Evolutionary conservation across 2,888 invertebrate genomes (phyloP), one percentile per base, ranked within the genome.

Genomic region (Hypomecis atomaria): DNA sequence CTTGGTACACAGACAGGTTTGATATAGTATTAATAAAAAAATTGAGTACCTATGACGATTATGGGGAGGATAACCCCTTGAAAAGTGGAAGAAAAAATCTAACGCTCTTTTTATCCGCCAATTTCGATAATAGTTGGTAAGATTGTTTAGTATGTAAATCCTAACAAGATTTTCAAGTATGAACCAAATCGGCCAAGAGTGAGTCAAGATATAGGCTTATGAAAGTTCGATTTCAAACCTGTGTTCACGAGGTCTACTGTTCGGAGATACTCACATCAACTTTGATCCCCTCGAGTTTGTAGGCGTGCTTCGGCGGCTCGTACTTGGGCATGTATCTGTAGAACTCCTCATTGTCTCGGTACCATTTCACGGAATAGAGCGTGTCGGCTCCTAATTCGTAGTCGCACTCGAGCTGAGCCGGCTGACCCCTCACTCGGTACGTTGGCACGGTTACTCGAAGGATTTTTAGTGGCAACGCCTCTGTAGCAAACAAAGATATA

Each of bases 271-370:
- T 95, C 86, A 95, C 95, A 78, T 95, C 95, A 57, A 96, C 95
- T 86, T 94, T 93, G 71, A 95, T 93, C 44, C 95, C 96, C 58
- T 95, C 95, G 56, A 95, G 90, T 78, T 94, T 93, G 87, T 96
- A 96, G 68, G 95, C 95, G 81, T 94, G 94, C 78, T 96, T 95
- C 69, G 94, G 94, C 7, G 96, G 95, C 70, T 94, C 94, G 71
- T 94, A 94, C 83, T 95, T 95, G 61, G 96, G 96, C 84, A 96
- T 94, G 84, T 93, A 96, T 76, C 96, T 94, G 91, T 96, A 97
- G 89, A 97, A 96, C 86, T 97, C 97, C 80, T 96, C 96, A 88
- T 96, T 95, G 88, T 96, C 96, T 84, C 96, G 95, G 91, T 96
- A 96, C 96, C 96, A 97, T 90, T 96, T 96, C 78, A 96, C 96